Base-by-base conservation (phyloP, 2,888 invertebrate genomes). In the Polylopha cassiicola region DNA sequence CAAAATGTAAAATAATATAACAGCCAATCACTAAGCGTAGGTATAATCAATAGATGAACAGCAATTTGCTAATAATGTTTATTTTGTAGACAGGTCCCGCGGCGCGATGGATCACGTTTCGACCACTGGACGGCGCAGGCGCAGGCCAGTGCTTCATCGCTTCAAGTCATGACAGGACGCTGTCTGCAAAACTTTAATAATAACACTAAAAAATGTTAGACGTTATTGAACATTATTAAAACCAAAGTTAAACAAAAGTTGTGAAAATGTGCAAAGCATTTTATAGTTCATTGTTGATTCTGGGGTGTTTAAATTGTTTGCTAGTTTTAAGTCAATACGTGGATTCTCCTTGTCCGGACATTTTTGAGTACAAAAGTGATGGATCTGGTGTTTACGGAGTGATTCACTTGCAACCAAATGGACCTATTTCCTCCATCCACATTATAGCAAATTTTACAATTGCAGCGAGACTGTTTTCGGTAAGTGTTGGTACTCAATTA, bases 271-370 rank as follows among this genome's bases (percentile, higher is more conserved):
- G 46, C 14, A 46, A 42, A 41, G 33, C 50, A n/a, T 41, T 48
- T 43, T 48, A 53, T 41, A 53, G 47, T 58, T 44, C 58, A 51
- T 47, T 65, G 42, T 13, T 61, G 44, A 34, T 61, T 43, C 36
- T 69, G 43, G 52, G 53, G 47, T 47, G 61, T 39, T 51, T 58
- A 36, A 46, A 52, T 48, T 56, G 61, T 43, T 58, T 52, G 44
- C 20, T 43, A 32, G 59, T 61, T 20, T 39, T 47, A 37, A 55
- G 65, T 18, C 70, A 73, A 38, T 58, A 58, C 43, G 45, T 53
- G 2, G 58, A 56, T 14, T 73, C 77, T 1, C 79, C 79, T 1
- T 81, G 81, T 29, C 78, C 79, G 3, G 54, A 61, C 14, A 46
- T 65, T 29, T 81, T 80, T 61, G 61, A 67, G 7, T 80, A 73